Evolutionary conservation across 2,888 invertebrate species (phyloP), one percentile per base, ranked within the genome.

Genomic region (Ommatoiulus sabulosus): DNA sequence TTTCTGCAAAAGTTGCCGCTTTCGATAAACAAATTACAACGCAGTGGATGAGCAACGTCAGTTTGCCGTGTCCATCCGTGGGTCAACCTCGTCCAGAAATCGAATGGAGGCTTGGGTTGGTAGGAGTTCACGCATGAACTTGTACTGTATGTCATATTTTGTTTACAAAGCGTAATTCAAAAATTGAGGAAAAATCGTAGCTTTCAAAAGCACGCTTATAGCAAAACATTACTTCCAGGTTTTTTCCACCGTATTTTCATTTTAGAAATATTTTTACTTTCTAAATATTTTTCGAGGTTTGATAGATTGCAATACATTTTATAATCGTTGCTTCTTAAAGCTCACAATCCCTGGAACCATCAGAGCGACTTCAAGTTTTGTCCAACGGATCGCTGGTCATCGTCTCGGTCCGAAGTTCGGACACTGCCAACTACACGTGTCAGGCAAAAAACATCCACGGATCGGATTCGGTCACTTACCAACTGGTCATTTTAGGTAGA

Each of bases 1-100:
- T 96, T 44, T 96, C 97, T 63, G 97, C 97, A 1, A 94, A 96
- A 91, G 96, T 97, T 89, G 96, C 96, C 3, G 97, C 97, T 87
- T 97, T 97, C 93, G 63, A 91, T 90, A 90, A 91, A 43, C 91
- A 91, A 35, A 92, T 92, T 92, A 91, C 91, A 87, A 90, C 91
- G 46, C 90, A 90, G 15, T 24, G 90, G 91, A 44, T 89, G 91
- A 96, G 97, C 0, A 95, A 91, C 7, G 94, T 95, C 43, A 93
- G 94, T 88, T 93, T 97, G 89, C 94, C 95, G 80, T 97, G 97
- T 92, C 91, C 95, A 89, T 95, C 95, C 86, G 94, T 95, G 12
- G 96, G 97, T 17, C 95, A 95, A 92, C 97, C 97, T 8, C 94
- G 95, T 43, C 96, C 97, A 3, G 80, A 48, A 7, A 80, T 8